Evolutionary conservation across 2,113 vertebrate species (phyloP).

Genomic region (Ifrita kowaldi): DNA sequence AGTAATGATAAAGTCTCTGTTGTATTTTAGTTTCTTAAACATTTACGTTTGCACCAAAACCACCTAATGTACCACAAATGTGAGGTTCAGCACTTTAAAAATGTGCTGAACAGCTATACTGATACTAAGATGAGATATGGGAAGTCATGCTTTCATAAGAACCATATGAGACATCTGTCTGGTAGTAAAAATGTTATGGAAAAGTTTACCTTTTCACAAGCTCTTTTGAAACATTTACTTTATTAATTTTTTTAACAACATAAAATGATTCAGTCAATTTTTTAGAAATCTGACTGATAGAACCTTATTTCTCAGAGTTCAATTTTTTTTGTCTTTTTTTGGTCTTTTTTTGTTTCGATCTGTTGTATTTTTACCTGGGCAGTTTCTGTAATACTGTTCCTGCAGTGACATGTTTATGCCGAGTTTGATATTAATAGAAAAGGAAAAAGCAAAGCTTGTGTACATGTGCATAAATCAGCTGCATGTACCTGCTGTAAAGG

Average conservation of each 20-base stretch:
- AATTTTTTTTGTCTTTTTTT: background rate
- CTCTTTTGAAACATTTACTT: background rate
- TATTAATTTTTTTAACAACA: background rate
- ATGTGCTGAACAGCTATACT: background rate
- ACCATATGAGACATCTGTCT: background rate
- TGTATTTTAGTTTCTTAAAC: background rate
- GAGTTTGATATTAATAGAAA: background rate
- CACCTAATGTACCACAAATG: background rate
- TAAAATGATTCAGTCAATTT: background rate
- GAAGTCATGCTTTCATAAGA: background rate
- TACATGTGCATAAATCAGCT: background rate
- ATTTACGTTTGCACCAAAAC: background rate
- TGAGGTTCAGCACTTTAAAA: background rate
- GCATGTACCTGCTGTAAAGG: background rate
- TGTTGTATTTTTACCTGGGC: background rate
- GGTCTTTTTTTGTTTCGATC: background rate
- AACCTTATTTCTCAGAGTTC: background rate
- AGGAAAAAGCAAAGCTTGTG: background rate
- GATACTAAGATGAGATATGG: background rate
- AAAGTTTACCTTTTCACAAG: background rate
- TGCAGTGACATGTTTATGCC: background rate
- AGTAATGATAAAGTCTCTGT: background rate
- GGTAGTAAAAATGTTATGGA: rapidly evolving
- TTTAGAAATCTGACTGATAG: background rate
- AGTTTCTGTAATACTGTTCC: background rate